Conservation (phyloP, 2,888 invertebrate genomes). For the Argyresthia goedartella region DNA sequence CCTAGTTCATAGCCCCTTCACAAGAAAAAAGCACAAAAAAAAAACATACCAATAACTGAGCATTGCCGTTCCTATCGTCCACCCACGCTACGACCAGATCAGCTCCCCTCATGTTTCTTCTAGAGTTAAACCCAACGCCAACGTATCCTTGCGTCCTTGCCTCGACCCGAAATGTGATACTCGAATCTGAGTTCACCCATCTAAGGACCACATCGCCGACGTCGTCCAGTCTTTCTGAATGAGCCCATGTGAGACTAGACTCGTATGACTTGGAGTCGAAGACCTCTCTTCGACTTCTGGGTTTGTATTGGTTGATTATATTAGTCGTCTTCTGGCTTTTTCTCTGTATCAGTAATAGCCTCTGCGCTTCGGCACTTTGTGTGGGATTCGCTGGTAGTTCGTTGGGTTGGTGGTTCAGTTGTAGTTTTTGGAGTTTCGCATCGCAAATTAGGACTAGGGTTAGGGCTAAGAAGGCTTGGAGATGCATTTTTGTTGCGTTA, state of each 20-base stretch:
- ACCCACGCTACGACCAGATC: conserved; percentile 94
- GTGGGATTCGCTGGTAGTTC: conserved; percentile 40
- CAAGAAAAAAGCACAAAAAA: too few species aligned
- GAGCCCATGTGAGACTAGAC: conserved; percentile 69
- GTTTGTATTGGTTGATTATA: conserved; percentile 49
- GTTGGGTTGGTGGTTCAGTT: conserved; percentile 36
- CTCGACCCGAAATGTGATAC: conserved; percentile 87
- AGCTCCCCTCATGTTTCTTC: conserved; percentile 83
- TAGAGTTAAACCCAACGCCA: conserved; percentile 87
- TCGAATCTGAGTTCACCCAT: conserved; percentile 82
- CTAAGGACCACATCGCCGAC: conserved; percentile 71
- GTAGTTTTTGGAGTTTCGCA: conserved; percentile 49
- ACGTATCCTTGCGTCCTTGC: conserved; percentile 88
- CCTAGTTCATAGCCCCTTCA: too few species aligned
- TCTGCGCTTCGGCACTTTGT: conserved; percentile 36
- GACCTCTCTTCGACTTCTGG: conserved; percentile 43
- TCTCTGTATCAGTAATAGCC: conserved; percentile 36
- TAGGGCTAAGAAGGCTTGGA: conserved; percentile 43
- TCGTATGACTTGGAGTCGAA: conserved; percentile 58
- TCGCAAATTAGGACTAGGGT: conserved; percentile 50
- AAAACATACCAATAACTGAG: conserved; percentile 83
- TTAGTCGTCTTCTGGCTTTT: conserved; percentile 48
- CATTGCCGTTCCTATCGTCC: conserved; percentile 75
- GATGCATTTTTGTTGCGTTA: conserved; percentile 38
- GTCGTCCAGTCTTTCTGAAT: conserved; percentile 66